Conservation (phyloP, 2,888 invertebrate species). For the Orchesella flavescens region DNA sequence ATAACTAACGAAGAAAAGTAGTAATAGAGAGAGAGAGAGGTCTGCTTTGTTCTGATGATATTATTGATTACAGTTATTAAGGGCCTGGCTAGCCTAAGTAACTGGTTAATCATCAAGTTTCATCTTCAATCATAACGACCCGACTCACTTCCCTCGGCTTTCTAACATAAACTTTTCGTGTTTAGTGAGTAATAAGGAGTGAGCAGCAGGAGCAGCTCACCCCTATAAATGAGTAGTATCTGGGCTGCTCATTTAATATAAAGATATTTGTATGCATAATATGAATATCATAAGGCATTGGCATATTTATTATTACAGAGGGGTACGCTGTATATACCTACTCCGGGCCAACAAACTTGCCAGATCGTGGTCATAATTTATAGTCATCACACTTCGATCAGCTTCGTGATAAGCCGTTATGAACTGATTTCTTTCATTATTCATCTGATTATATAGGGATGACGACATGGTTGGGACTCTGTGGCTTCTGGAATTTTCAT, state of each 20-base stretch:
- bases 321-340: neutral
- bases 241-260: constrained; percentile 2
- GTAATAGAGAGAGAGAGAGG: constrained; percentile 8
- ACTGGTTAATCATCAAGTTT: constrained; percentile 63
- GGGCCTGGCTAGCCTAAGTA: constrained; percentile 47
- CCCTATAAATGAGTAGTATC: neutral
- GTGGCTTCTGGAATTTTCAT: constrained; percentile 55
- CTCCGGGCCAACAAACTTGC: constrained; percentile 6
- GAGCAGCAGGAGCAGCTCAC: constrained; percentile 14
- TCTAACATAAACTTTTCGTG: constrained; percentile 5
- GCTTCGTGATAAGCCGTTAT: constrained; percentile 51
- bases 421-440: constrained; percentile 24
- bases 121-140: constrained; percentile 61
- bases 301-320: neutral
- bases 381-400: constrained; percentile 32
- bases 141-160: constrained; percentile 50
- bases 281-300: neutral
- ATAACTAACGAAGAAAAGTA: constrained; percentile 38
- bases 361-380: constrained; percentile 26
- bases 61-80: constrained; percentile 63
- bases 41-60: constrained; percentile 47
- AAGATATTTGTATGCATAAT: neutral
- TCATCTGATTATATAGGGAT: constrained; percentile 7
- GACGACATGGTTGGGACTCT: constrained; percentile 28
- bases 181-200: neutral